phyloP scores from a whole-genome alignment of 2,797 vertebrate genomes.

The Pangasius krempfi region DNA sequence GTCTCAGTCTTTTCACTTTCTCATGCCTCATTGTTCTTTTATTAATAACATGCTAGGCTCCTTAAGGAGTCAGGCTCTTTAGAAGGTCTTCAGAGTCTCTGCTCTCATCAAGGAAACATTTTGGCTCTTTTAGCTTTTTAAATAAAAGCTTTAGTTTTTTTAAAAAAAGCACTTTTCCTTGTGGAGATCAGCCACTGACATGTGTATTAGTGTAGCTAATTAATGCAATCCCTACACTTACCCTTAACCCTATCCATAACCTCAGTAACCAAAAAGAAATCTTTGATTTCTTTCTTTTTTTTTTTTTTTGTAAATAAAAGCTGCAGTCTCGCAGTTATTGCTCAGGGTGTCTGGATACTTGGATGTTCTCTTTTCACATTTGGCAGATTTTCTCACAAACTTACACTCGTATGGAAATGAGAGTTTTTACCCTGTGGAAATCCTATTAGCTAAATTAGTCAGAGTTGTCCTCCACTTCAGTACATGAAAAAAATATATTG shows the following conservation, averaged over 20 bases:
- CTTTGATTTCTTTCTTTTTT: neutral
- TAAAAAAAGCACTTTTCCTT: neutral
- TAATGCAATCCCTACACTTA: neutral
- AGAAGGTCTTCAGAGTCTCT: neutral
- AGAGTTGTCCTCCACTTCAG: neutral
- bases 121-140: neutral
- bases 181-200: neutral
- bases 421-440: neutral
- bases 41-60: conserved; percentile 29
- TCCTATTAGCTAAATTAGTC: neutral
- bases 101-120: neutral
- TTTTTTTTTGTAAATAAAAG: neutral
- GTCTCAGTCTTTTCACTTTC: neutral
- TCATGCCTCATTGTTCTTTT: conserved; percentile 26
- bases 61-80: conserved; percentile 21
- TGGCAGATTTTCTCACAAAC: neutral
- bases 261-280: neutral
- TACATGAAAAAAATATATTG: neutral
- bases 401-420: neutral
- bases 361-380: neutral
- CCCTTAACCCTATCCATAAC: neutral
- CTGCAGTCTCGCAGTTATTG: neutral
- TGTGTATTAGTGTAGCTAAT: neutral
- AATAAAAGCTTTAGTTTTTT: neutral
- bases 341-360: neutral